phyloP scores from a whole-genome alignment of 2,113 vertebrate species.

The Boleophthalmus pectinirostris region DNA sequence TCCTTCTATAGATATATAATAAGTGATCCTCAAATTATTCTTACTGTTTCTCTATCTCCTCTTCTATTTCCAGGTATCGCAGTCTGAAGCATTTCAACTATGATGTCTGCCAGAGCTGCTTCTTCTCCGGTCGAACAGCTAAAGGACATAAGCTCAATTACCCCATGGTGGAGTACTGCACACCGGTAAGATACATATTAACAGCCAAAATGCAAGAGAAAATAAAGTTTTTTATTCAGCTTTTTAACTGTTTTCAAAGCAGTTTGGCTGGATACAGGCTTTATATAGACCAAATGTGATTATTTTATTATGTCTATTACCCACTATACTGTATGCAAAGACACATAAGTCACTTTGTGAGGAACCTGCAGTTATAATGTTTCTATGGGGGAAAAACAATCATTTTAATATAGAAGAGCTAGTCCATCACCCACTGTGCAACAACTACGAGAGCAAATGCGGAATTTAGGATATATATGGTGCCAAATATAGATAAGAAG shows the following conservation, averaged over 20 bases:
- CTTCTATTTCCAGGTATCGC: slow-evolving; percentile 82
- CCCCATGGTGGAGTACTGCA: slow-evolving; percentile 99
- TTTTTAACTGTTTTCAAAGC: not conserved
- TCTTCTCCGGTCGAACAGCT: slow-evolving; percentile 96
- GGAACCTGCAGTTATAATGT: not conserved
- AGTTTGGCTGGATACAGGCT: no score
- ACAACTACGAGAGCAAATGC: not conserved
- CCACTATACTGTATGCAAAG: no score
- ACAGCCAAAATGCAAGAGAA: not conserved
- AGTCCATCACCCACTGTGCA: not conserved
- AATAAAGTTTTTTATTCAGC: not conserved
- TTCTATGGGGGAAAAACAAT: no score
- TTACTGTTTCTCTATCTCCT: slow-evolving; percentile 19
- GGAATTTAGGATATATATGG: no score
- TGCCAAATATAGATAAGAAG: no score
- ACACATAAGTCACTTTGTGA: no score
- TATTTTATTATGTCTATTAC: no score
- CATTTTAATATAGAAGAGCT: not conserved
- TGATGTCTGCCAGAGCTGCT: slow-evolving; percentile 97
- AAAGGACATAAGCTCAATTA: slow-evolving; percentile 98
- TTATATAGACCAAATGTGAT: no score
- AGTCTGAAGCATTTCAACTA: slow-evolving; percentile 99
- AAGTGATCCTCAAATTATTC: slow-evolving; percentile 23
- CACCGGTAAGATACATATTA: slow-evolving; percentile 77
- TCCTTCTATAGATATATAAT: not conserved